Evolutionary conservation across 2,888 invertebrate species (phyloP).

Genomic region (Metellina segmentata): DNA sequence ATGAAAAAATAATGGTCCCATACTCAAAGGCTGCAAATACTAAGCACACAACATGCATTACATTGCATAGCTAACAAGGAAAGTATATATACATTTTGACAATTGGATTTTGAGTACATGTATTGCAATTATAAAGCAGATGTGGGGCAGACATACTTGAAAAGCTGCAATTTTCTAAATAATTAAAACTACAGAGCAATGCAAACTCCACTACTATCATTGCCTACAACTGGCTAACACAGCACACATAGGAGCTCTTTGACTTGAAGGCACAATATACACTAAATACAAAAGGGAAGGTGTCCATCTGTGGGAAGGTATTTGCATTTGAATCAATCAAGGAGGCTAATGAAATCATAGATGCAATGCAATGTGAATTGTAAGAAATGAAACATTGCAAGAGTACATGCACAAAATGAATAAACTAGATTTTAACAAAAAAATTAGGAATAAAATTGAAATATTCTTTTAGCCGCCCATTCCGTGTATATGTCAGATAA

Average conservation of each 20-base stretch:
- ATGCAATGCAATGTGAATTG: too few relatives aligned
- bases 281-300: conserved; percentile 52
- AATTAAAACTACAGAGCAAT: neutral
- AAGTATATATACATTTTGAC: conserved; percentile 65
- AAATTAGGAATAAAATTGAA: too few relatives aligned
- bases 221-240: neutral
- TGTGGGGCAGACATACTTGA: neutral
- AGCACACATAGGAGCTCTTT: conserved; percentile 69
- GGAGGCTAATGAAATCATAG: neutral
- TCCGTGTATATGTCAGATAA: too few relatives aligned
- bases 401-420: too few relatives aligned
- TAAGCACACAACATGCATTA: conserved; percentile 38
- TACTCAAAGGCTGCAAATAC: conserved; percentile 51
- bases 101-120: conserved; percentile 30
- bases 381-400: too few relatives aligned
- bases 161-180: conserved; percentile 15
- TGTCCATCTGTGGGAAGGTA: neutral
- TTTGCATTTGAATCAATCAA: conserved; percentile 15
- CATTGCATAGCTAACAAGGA: conserved; percentile 70
- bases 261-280: conserved; percentile 74
- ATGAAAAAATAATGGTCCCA: conserved; percentile 72
- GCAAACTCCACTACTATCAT: neutral
- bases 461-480: too few relatives aligned
- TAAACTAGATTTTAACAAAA: too few relatives aligned
- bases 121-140: neutral